Evolutionary conservation across 2,797 vertebrate genomes (phyloP).

Genomic region (Phyllotis vaccarum): DNA sequence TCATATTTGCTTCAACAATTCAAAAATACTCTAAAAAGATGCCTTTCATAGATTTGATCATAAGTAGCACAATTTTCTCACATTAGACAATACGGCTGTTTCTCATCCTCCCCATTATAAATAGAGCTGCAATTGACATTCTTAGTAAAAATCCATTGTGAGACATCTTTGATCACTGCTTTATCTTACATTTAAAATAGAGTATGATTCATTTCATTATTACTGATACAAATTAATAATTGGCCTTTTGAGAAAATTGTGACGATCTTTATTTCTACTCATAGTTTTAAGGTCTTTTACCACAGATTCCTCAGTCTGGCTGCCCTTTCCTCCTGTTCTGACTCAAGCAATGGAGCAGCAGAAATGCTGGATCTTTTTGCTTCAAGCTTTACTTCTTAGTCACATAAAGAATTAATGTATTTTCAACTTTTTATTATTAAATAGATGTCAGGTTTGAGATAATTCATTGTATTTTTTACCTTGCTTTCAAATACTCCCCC

Average conservation of each 20-base stretch:
- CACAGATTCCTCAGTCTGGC: background rate
- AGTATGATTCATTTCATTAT: background rate
- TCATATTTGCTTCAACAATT: conserved; percentile 19
- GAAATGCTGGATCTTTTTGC: background rate
- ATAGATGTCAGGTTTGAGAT: background rate
- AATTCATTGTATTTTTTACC: background rate
- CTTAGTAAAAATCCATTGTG: background rate
- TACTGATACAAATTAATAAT: conserved; percentile 37
- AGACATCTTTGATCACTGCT: conserved; percentile 45
- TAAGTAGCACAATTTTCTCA: conserved; percentile 27
- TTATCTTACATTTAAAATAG: conserved; percentile 21
- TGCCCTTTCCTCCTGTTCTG: background rate
- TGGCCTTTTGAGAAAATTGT: conserved; percentile 39
- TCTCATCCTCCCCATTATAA: background rate
- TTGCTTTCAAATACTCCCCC: background rate
- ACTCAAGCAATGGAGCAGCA: conserved; percentile 2
- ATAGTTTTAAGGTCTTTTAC: conserved; percentile 34
- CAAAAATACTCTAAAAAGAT: conserved; percentile 18
- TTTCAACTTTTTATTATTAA: conserved; percentile 26
- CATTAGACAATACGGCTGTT: conserved; percentile 12
- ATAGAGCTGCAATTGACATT: conserved; percentile 22
- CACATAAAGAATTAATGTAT: conserved; percentile 3
- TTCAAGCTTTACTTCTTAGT: conserved; percentile 35
- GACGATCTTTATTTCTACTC: conserved; percentile 12
- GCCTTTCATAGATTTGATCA: conserved; percentile 45